These are phyloP conservation scores for Promerops cafer DNA, from an alignment of 2,113 vertebrate species.

Conservation along the genomic window DNA sequence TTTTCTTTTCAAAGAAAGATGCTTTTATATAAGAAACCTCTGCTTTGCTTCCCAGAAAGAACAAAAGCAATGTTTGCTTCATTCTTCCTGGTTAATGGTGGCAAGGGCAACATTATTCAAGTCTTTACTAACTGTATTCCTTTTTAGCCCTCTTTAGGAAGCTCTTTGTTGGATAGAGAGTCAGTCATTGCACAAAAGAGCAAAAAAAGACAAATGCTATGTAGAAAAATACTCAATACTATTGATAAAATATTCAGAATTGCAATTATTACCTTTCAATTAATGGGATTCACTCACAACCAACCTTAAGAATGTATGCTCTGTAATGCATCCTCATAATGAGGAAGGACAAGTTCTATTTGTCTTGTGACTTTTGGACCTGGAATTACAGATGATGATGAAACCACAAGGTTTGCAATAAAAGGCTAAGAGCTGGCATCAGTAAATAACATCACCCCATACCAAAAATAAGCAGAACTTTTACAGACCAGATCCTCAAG, in stretches of 20 bases:
- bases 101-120: neutral
- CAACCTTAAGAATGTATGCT: neutral
- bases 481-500: neutral
- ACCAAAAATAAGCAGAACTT: neutral
- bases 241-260: neutral
- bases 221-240: neutral
- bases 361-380: neutral
- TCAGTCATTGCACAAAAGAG: neutral
- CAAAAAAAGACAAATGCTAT: neutral
- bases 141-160: neutral
- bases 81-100: neutral
- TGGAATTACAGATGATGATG: neutral
- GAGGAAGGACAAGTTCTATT: neutral
- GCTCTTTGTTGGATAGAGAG: neutral
- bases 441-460: neutral
- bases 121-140: neutral
- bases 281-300: neutral
- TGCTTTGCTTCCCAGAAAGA: neutral
- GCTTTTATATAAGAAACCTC: neutral
- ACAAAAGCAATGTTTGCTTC: neutral
- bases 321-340: neutral
- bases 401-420: neutral
- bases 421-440: neutral
- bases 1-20: neutral
- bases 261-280: neutral